phyloP scores from a whole-genome alignment of 2,113 vertebrate genomes.

The Crotalus tigris region DNA sequence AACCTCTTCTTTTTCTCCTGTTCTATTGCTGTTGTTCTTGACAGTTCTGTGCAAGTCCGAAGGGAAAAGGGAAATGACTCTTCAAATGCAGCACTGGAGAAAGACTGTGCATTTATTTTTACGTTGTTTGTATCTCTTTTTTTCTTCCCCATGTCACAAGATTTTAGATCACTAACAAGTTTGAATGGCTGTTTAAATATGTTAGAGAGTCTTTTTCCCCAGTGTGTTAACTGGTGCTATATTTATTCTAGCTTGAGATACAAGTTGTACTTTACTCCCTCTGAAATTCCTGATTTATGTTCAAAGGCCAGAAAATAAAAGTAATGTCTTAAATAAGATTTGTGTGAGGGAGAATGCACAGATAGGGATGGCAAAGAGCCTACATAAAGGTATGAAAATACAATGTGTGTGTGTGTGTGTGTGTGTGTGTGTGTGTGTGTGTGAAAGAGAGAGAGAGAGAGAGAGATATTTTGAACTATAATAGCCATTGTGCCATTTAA shows the following conservation, averaged over 20 bases:
- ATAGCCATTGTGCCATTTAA: background rate
- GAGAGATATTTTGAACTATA: slow-evolving; percentile 45
- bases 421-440: background rate
- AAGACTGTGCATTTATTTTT: background rate
- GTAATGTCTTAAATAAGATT: slow-evolving; percentile 18
- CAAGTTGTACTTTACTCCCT: slow-evolving; percentile 32
- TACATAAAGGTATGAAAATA: slow-evolving; percentile 23
- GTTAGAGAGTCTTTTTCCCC: background rate
- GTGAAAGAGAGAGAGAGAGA: background rate
- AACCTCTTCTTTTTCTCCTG: background rate
- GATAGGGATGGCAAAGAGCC: slow-evolving; percentile 23
- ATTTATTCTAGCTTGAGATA: slow-evolving; percentile 32
- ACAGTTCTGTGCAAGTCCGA: background rate
- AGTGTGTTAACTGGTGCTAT: slow-evolving; percentile 39
- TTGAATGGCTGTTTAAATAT: background rate
- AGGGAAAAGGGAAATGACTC: background rate
- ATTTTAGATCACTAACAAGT: slow-evolving; percentile 24
- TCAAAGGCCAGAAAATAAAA: slow-evolving; percentile 54
- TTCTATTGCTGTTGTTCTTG: background rate
- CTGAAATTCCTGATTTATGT: slow-evolving; percentile 29
- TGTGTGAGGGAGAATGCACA: background rate
- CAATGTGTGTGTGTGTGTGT: background rate
- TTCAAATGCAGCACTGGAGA: background rate
- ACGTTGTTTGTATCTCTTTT: background rate
- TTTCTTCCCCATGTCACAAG: background rate